Conservation (phyloP, 2,113 vertebrate genomes). For the Megaceryle torquata region DNA sequence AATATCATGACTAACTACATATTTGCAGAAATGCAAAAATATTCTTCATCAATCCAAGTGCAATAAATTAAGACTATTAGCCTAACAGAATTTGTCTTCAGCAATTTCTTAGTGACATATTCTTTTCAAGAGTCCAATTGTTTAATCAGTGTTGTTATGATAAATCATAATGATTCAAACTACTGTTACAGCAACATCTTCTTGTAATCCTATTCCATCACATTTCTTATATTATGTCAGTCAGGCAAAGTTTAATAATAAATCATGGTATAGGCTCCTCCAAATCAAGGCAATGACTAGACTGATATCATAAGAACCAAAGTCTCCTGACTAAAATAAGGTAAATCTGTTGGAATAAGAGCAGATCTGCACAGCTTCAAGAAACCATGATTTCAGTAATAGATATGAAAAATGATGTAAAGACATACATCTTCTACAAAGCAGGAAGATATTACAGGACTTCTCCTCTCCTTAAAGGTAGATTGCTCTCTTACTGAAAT, state of each 20-base stretch:
- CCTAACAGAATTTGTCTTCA: neutral
- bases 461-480: neutral
- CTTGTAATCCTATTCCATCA: neutral
- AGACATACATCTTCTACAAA: neutral
- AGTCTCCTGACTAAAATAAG: neutral
- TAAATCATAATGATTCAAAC: neutral
- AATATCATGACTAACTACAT: neutral
- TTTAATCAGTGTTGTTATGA: slow-evolving; percentile 26
- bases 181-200: neutral
- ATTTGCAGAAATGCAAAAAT: neutral
- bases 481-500: neutral
- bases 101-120: neutral
- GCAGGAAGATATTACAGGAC: neutral
- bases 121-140: neutral
- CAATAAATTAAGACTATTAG: neutral
- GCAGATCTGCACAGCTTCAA: neutral
- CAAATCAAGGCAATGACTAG: neutral
- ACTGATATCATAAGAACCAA: neutral
- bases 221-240: neutral
- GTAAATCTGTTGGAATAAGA: neutral
- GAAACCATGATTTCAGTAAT: neutral
- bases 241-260: neutral
- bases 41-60: neutral
- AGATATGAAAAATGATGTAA: neutral
- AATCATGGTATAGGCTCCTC: neutral